Evolutionary conservation across 2,888 invertebrate species (phyloP).

Genomic region (Plagodis dolabraria): DNA sequence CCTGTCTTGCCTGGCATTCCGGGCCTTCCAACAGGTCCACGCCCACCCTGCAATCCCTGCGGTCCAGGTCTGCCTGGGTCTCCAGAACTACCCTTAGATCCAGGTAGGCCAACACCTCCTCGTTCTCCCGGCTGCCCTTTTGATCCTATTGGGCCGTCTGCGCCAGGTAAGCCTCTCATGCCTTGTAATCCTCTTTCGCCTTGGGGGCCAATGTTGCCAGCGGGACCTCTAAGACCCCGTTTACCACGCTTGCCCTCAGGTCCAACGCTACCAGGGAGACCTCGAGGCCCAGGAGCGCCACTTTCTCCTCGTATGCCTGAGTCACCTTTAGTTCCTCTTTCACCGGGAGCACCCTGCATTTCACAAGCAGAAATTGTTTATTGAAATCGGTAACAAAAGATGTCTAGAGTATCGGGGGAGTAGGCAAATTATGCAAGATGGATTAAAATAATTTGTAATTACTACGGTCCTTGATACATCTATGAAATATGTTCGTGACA

Average conservation of each 20-base stretch:
- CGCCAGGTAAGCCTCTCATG: constrained; percentile 88
- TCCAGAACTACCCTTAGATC: constrained; percentile 86
- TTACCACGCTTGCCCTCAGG: constrained; percentile 93
- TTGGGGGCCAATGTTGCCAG: constrained; percentile 88
- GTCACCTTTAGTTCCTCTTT: constrained; percentile 93
- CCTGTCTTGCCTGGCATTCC: constrained; percentile 90
- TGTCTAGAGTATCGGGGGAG: too few relatives aligned
- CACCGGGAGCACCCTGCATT: constrained; percentile 89
- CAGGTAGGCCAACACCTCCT: constrained; percentile 82
- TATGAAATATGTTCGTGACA: too few relatives aligned
- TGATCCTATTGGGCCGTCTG: constrained; percentile 90
- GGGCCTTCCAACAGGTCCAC: constrained; percentile 88
- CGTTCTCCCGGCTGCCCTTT: constrained; percentile 91
- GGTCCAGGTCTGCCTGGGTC: constrained; percentile 88
- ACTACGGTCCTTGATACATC: too few relatives aligned
- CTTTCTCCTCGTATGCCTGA: constrained; percentile 90
- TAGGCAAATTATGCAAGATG: too few relatives aligned
- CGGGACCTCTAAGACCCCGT: constrained; percentile 90
- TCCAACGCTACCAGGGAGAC: constrained; percentile 89
- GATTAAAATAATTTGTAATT: too few relatives aligned
- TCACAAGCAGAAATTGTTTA: background rate
- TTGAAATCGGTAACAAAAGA: background rate
- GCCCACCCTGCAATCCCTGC: constrained; percentile 86
- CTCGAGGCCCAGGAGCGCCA: constrained; percentile 90
- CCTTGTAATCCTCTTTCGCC: constrained; percentile 90